Conservation (phyloP, 2,113 vertebrate genomes). For the Elachura formosa region DNA sequence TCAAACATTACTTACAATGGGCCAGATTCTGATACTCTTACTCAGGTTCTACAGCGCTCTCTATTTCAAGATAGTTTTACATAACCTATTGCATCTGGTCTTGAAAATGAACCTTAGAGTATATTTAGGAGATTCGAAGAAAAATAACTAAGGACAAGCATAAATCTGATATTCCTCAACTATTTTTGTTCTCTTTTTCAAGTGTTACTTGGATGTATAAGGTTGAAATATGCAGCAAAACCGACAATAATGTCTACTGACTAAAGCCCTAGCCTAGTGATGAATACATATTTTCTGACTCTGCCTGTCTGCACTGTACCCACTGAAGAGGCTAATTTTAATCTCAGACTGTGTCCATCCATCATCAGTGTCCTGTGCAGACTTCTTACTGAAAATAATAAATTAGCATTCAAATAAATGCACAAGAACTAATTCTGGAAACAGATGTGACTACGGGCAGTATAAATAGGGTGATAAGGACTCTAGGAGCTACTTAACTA, state of each 20-base stretch:
- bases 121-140: constrained; percentile 4
- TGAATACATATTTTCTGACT: not conserved
- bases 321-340: not conserved
- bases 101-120: constrained; percentile 34
- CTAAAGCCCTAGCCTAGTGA: not conserved
- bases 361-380: not conserved
- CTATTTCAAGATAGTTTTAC: not conserved
- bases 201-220: not conserved
- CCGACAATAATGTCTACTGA: not conserved
- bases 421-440: not conserved
- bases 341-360: not conserved
- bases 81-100: not conserved
- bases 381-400: not conserved
- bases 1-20: constrained; percentile 54
- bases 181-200: not conserved
- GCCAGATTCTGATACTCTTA: not conserved
- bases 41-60: not conserved
- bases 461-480: not conserved
- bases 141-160: not conserved
- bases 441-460: not conserved
- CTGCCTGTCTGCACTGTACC: not conserved
- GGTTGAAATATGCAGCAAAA: not conserved
- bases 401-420: constrained; percentile 5
- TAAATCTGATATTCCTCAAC: not conserved
- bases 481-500: not conserved